These are phyloP conservation scores for Drosophila subsilvestris DNA, from an alignment of 2,888 invertebrate genomes.

Conservation along the genomic window DNA sequence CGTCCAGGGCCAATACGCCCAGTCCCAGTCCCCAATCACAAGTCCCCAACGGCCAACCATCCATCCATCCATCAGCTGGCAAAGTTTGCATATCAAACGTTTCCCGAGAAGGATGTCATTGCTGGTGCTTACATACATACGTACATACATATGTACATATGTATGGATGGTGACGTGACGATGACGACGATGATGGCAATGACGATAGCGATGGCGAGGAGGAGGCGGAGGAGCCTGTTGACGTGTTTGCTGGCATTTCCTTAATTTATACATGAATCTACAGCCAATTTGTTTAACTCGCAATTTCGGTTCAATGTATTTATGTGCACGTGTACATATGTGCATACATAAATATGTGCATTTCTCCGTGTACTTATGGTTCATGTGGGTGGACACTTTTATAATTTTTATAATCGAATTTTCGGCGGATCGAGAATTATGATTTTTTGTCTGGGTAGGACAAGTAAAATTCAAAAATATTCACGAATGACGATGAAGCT, in stretches of 20 bases:
- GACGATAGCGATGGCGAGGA: background rate
- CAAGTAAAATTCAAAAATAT: background rate
- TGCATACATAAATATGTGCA: background rate
- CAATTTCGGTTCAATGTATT: background rate
- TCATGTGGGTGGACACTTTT: background rate
- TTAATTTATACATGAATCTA: slow-evolving; percentile 64
- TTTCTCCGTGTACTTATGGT: background rate
- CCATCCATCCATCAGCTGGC: slow-evolving; percentile 47
- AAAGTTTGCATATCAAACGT: slow-evolving; percentile 71
- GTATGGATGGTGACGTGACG: slow-evolving; percentile 16
- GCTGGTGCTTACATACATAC: slow-evolving; percentile 11
- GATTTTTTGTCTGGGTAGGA: background rate
- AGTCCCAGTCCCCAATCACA: slow-evolving; percentile 61
- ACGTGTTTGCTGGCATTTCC: slow-evolving; percentile 4
- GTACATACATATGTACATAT: too few species aligned
- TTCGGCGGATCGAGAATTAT: background rate
- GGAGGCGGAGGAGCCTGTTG: background rate
- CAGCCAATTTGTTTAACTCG: slow-evolving; percentile 25
- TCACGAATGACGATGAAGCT: background rate
- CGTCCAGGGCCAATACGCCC: slow-evolving; percentile 36
- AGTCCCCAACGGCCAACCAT: slow-evolving; percentile 35
- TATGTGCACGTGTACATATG: background rate
- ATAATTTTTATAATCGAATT: background rate
- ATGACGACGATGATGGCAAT: slow-evolving; percentile 19
- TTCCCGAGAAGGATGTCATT: background rate